phyloP scores from a whole-genome alignment of 1,140 invertebrate genomes.

The Belonocnema kinseyi region DNA sequence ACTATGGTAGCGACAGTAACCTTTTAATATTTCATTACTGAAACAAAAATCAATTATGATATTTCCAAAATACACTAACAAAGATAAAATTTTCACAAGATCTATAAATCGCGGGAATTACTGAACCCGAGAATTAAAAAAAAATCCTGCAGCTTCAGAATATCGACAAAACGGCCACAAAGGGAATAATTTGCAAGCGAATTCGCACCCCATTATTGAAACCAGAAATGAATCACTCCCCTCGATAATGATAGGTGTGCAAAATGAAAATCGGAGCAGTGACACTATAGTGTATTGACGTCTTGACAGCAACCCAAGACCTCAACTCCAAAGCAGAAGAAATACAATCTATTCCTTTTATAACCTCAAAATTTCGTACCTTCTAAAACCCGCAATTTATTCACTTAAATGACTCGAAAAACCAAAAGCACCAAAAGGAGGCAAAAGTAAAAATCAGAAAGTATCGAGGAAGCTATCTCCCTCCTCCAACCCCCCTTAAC shows the following conservation, averaged over 20 bases:
- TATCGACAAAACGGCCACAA: too few relatives aligned
- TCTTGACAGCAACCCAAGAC: not conserved
- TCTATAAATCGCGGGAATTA: too few relatives aligned
- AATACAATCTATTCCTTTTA: not conserved
- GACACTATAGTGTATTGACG: not conserved
- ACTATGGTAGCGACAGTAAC: too few relatives aligned
- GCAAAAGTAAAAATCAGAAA: not conserved
- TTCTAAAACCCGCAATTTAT: not conserved
- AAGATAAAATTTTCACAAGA: too few relatives aligned
- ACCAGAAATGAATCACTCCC: not conserved
- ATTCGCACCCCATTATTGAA: not conserved
- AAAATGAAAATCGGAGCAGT: not conserved
- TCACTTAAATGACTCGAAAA: not conserved
- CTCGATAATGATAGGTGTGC: slow-evolving; percentile 1
- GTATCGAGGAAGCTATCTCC: not conserved
- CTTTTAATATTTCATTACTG: too few relatives aligned
- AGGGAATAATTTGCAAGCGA: too few relatives aligned
- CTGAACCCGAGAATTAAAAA: too few relatives aligned
- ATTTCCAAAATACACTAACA: too few relatives aligned
- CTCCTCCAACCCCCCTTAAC: slow-evolving; percentile 9
- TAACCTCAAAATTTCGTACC: not conserved
- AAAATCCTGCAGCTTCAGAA: too few relatives aligned
- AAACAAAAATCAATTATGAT: too few relatives aligned
- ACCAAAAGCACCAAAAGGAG: not conserved
- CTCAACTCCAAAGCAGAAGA: not conserved